Conservation (phyloP, 2,113 vertebrate species). For the Erinaceus europaeus region DNA sequence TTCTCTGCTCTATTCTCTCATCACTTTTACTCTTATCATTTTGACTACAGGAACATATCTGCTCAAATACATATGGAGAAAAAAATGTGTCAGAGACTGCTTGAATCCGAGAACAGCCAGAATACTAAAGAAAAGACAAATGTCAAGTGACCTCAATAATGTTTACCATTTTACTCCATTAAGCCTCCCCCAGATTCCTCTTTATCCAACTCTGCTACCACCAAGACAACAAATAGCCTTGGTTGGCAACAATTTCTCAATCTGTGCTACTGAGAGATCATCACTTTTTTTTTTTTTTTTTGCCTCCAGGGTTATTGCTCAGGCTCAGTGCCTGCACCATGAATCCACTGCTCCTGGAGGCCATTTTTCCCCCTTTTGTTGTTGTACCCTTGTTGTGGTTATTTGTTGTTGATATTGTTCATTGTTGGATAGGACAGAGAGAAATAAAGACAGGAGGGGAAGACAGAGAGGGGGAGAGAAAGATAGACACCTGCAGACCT, state of each 20-base stretch:
- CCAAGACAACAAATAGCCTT: not conserved
- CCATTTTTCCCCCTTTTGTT: too few species aligned
- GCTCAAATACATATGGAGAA: not conserved
- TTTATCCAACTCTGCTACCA: not conserved
- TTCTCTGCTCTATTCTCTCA: not conserved
- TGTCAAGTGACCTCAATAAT: not conserved
- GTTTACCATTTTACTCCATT: not conserved
- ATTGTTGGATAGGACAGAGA: too few species aligned
- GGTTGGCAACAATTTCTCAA: not conserved
- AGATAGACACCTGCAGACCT: too few species aligned
- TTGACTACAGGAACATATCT: not conserved
- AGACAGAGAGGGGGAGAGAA: too few species aligned
- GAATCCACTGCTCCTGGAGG: too few species aligned
- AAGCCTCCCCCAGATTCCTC: not conserved
- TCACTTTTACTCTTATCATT: not conserved
- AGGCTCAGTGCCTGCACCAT: too few species aligned
- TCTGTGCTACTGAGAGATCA: not conserved
- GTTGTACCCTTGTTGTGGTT: too few species aligned
- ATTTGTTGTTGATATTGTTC: too few species aligned
- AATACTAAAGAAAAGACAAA: constrained; percentile 24
- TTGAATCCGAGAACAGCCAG: not conserved
- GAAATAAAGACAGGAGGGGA: too few species aligned
- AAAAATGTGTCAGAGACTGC: not conserved
- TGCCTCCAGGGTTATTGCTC: too few species aligned
- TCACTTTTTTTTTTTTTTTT: too few species aligned